These are phyloP conservation scores for Antheraea assamensis DNA, from an alignment of 2,888 invertebrate species.

Conservation along the genomic window DNA sequence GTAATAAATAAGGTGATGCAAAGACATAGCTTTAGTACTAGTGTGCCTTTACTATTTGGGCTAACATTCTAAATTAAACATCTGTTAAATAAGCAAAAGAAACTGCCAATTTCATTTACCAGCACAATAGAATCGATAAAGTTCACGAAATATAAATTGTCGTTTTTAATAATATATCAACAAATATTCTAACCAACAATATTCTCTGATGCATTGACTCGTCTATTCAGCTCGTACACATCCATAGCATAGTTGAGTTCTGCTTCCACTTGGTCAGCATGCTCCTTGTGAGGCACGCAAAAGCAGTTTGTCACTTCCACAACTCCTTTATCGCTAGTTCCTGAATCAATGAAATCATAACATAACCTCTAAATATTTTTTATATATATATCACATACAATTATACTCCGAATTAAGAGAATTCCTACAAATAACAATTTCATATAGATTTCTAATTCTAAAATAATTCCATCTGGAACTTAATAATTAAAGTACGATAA, in stretches of 20 bases:
- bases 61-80: not conserved
- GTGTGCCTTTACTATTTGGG: not conserved
- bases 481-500: not conserved
- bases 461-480: not conserved
- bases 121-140: not conserved
- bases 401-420: not conserved
- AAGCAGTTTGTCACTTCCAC: constrained; percentile 99
- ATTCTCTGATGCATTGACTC: constrained; percentile 95
- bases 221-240: constrained; percentile 95
- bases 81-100: not conserved
- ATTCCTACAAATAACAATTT: not conserved
- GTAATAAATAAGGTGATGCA: not conserved
- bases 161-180: not conserved
- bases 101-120: not conserved
- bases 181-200: constrained; percentile 88
- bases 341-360: constrained; percentile 70
- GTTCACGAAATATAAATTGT: not conserved
- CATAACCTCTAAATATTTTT: constrained; percentile 45
- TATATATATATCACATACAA: not conserved
- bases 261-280: constrained; percentile 98
- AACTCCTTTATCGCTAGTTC: constrained; percentile 93
- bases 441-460: not conserved
- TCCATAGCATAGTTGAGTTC: constrained; percentile 98
- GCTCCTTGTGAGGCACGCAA: constrained; percentile 99
- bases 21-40: not conserved